Base-by-base conservation (phyloP, 1,140 invertebrate genomes). In the Macrobrachium rosenbergii region DNA sequence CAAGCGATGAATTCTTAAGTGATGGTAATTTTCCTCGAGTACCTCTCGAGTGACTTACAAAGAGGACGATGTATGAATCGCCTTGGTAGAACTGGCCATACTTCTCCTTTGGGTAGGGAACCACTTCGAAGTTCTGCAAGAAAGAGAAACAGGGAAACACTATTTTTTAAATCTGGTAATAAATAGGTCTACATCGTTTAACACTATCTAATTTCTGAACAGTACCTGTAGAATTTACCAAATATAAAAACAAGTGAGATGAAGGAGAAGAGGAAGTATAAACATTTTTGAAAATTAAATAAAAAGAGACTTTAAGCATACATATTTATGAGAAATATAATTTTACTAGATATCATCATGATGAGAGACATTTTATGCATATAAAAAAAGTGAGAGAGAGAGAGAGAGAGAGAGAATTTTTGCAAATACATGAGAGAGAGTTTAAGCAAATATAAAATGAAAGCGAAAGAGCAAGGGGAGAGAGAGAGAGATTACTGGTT, bases 81-180 rank as follows among this genome's bases (percentile, higher is more conserved):
- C 97, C 97, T 83, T 94, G 94, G 91, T 95, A 96, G 92, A 98
- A 98, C 91, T 96, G 96, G n/a, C 97, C 97, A 92, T 95, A 95
- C 89, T 97, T 95, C 80, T 93, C 94, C 89, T 94, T 93, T 0
- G 95, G 94, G 88, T 96, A 96, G 2, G 93, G 92, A 21, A 96
- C 95, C 7, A 96, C 95, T 90, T 96, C 94, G 91, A 97, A 97
- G 91, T 96, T 95, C 96, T 97, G 92, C 28, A 92, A 93, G 92
- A 59, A 16, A 52, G 19, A 69, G 43, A 28, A 58, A 85, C 52
- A n/a, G n/a, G 21, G 58, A 79, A 75, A 62, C 3, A 28, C 52
- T 21, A 83, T 23, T 63, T 23, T 17, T 60, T 62, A 0, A 64
- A 84, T 12, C 14, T 14, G 12, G 23, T 37, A 62, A 28, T 28